Percentiles rank a stretch among this genome's conserved stretches.
These are phyloP conservation scores for Diadema setosum DNA, from an alignment of 35 echinoderm and acorn worm genomes.

Conservation along the genomic window DNA sequence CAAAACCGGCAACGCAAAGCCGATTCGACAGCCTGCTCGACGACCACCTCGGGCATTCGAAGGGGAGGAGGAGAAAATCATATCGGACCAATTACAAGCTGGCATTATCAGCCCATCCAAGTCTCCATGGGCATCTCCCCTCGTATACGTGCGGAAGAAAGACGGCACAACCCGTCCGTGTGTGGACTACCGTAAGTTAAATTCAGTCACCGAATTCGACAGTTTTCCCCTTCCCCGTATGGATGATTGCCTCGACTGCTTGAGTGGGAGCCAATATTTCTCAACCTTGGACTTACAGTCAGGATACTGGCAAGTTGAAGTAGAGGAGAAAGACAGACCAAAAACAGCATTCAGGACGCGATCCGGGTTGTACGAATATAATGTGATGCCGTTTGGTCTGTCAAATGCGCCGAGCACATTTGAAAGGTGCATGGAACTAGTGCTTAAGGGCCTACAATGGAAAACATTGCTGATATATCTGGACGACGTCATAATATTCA, in stretches of 20 bases:
- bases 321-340: constrained; percentile 1
- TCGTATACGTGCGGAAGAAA: constrained; percentile 25
- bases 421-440: constrained; percentile 40
- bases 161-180: constrained; percentile 25
- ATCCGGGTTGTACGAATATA: constrained; percentile 42
- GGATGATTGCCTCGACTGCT: constrained; percentile 35
- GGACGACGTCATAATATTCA: constrained; percentile 38
- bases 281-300: no score
- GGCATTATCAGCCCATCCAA: neutral
- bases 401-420: constrained; percentile 14
- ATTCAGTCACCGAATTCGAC: constrained; percentile 20
- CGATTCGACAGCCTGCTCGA: neutral
- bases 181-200: constrained; percentile 60
- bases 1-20: neutral
- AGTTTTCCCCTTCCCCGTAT: constrained; percentile 51
- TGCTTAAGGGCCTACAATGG: constrained; percentile 43
- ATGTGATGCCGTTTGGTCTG: constrained; percentile 43
- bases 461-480: constrained; percentile 34
- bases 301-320: constrained; percentile 73
- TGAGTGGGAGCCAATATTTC: no score
- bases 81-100: neutral
- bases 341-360: constrained; percentile 60
- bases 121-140: constrained; percentile 5
- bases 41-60: neutral
- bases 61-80: neutral